These are phyloP conservation scores for Eleutherodactylus coqui DNA, from an alignment of 2,797 vertebrate genomes.

Conservation along the genomic window DNA sequence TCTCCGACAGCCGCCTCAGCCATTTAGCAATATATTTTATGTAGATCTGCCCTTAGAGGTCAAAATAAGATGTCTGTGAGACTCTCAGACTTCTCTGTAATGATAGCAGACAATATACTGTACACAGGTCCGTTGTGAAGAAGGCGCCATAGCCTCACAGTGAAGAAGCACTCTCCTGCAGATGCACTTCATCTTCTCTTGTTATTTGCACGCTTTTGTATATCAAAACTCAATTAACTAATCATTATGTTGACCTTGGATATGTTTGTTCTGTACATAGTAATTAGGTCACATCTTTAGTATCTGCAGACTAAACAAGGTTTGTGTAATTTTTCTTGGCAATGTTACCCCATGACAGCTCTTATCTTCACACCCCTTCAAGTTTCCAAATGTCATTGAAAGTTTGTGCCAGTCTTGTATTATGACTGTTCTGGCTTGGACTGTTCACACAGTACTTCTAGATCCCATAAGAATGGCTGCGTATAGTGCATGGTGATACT, in stretches of 20 bases:
- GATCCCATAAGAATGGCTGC: not conserved
- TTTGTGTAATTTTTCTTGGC: not conserved
- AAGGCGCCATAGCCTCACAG: not conserved
- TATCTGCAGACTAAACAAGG: not conserved
- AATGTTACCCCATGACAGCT: not conserved
- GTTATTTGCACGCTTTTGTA: not conserved
- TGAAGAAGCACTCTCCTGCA: not conserved
- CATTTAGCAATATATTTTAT: no score
- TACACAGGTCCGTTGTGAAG: not conserved
- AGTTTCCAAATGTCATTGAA: not conserved
- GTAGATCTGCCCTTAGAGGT: no score
- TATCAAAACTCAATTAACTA: not conserved
- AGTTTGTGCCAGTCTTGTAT: not conserved
- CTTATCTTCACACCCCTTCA: not conserved
- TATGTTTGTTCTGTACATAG: not conserved
- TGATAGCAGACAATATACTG: not conserved
- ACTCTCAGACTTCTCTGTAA: no score
- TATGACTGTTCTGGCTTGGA: not conserved
- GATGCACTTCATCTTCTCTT: not conserved
- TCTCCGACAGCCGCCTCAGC: no score
- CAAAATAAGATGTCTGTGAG: no score
- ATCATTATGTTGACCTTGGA: constrained; percentile 12
- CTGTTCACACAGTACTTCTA: not conserved
- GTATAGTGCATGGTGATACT: not conserved
- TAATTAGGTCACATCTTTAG: not conserved